Evolutionary conservation across 2,888 invertebrate species (phyloP), one percentile per base, ranked within the genome.

Genomic region (Amphipoea oculea): DNA sequence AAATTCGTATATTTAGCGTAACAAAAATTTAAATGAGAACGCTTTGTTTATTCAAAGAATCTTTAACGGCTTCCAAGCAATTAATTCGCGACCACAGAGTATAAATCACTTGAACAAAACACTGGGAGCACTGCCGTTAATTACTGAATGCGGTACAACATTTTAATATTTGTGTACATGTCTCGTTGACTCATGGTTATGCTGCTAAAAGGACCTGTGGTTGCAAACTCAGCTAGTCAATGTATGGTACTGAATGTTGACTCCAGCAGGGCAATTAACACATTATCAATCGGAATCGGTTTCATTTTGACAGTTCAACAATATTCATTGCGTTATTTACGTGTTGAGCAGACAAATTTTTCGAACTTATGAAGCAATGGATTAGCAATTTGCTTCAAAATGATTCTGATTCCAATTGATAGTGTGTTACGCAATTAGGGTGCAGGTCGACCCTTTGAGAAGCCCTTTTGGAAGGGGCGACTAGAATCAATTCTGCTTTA

Each of bases 61-160:
- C 77, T 81, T 87, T 85, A 87, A 86, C 86, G 81, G 85, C 83
- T 87, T 86, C 84, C 84, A 84, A 67, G 79, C 87, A 89, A 90
- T 90, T 88, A 89, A 90, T 88, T 88, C 83, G 60, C 73, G 75
- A 74, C 80, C 83, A 83, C 79, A 76, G 78, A 78, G 69, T 81
- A 87, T 89, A 90, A 90, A 90, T 90, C 88, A 88, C 76, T 78
- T 36, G 60, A 85, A 88, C 86, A 88, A 84, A 88, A 83, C 79
- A 74, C 65, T 76, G 73, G 65, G 60, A 82, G 85, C 82, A 76
- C 78, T 81, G 78, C 79, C 71, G 84, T 86, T 89, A 89, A 89
- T 89, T 87, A 84, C 86, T 81, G 80, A 83, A 76, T 67, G 76
- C 84, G 80, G 79, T 83, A 84, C 84, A 85, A 89, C 81, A 87